phyloP scores from a whole-genome alignment of 1,140 invertebrate genomes.

The Ceratina calcarata region DNA sequence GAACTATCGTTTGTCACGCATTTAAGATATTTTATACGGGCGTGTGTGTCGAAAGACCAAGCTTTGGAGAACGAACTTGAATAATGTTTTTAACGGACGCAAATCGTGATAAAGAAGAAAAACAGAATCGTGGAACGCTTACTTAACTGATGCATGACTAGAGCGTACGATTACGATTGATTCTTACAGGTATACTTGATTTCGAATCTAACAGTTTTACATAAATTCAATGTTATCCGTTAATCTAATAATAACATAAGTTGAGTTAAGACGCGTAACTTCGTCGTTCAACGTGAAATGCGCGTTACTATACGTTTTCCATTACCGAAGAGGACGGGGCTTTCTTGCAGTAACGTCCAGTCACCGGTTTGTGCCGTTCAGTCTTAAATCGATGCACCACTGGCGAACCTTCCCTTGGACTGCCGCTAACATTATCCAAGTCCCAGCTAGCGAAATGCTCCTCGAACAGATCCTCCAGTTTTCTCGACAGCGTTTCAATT shows the following conservation, averaged over 20 bases:
- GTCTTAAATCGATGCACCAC: constrained; percentile 44
- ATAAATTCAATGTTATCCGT: constrained; percentile 12
- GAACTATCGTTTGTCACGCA: not conserved
- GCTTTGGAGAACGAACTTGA: constrained; percentile 7
- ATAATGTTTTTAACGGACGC: constrained; percentile 5
- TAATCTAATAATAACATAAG: constrained; percentile 30
- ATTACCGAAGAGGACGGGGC: constrained; percentile 21
- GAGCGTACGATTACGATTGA: constrained; percentile 23
- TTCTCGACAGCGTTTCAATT: constrained; percentile 66
- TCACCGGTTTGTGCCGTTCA: constrained; percentile 32
- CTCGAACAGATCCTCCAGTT: constrained; percentile 66
- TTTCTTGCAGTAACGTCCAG: constrained; percentile 52
- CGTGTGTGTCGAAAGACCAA: constrained; percentile 6
- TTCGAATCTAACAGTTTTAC: constrained; percentile 10
- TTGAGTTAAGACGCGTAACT: constrained; percentile 2
- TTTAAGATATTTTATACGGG: constrained; percentile 5
- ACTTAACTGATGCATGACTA: constrained; percentile 37
- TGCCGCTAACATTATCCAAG: constrained; percentile 57
- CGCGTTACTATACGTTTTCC: constrained; percentile 27
- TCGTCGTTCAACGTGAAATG: not conserved
- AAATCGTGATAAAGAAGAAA: constrained; percentile 11
- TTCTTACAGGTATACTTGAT: constrained; percentile 22
- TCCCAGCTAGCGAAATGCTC: constrained; percentile 68
- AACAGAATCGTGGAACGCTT: constrained; percentile 28
- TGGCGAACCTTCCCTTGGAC: constrained; percentile 52